phyloP scores from a whole-genome alignment of 2,797 vertebrate genomes.

The Agapornis canus region DNA sequence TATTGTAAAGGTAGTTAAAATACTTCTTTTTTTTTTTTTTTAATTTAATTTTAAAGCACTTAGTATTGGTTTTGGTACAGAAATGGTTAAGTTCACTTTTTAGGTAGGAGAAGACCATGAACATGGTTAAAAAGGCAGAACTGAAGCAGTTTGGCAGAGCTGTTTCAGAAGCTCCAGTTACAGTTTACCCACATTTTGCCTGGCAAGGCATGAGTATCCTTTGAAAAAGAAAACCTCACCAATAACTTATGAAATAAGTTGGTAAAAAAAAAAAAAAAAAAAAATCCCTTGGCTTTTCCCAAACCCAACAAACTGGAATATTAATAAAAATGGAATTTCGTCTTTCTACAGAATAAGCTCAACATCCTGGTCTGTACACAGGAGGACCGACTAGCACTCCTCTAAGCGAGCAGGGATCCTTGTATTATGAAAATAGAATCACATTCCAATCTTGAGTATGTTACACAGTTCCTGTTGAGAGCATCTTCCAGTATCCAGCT shows the following conservation, averaged over 20 bases:
- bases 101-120: neutral
- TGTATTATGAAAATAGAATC: slow-evolving; percentile 7
- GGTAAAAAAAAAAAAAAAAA: neutral
- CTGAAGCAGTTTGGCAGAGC: neutral
- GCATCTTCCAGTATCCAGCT: neutral
- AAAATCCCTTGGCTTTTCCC: neutral
- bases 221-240: neutral
- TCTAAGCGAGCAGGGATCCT: neutral
- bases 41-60: neutral
- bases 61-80: neutral
- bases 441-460: neutral
- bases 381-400: neutral
- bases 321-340: slow-evolving; percentile 16
- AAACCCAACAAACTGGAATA: neutral
- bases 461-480: slow-evolving; percentile 26
- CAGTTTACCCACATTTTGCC: neutral
- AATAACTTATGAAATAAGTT: neutral
- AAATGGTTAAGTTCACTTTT: neutral
- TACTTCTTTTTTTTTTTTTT: too few species aligned
- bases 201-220: neutral
- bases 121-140: neutral
- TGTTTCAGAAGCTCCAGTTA: neutral
- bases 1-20: neutral
- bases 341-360: neutral
- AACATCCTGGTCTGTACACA: neutral